These are phyloP conservation scores for Acropora tenuis DNA, from an alignment of 64 coral and sea anemone species.

Conservation along the genomic window DNA sequence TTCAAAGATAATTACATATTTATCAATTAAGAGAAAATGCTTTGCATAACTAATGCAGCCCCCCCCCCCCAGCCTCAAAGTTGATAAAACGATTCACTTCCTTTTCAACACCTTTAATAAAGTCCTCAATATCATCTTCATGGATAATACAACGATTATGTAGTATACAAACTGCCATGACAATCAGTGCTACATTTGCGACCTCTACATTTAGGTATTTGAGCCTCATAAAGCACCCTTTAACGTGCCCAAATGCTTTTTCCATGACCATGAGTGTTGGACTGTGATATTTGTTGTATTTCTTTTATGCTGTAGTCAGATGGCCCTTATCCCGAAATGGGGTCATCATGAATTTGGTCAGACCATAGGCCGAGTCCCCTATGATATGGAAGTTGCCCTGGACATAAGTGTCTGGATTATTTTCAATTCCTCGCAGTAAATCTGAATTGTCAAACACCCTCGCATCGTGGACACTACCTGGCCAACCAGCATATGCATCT, in stretches of 20 bases:
- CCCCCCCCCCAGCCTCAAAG: neutral
- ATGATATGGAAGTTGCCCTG: slow-evolving; percentile 47
- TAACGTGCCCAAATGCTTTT: slow-evolving; percentile 26
- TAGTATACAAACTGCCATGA: slow-evolving; percentile 32
- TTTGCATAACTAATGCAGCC: neutral
- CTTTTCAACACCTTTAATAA: slow-evolving; percentile 22
- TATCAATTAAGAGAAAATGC: neutral
- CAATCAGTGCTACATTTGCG: slow-evolving; percentile 19
- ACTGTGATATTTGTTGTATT: slow-evolving; percentile 41
- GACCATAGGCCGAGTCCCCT: slow-evolving; percentile 1
- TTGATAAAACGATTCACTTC: neutral
- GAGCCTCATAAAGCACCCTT: slow-evolving; percentile 31
- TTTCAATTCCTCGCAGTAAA: slow-evolving; percentile 26
- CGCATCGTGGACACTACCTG: slow-evolving; percentile 27
- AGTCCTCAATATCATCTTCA: slow-evolving; percentile 50
- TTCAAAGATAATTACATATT: neutral
- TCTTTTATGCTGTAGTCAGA: slow-evolving; percentile 6
- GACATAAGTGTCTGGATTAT: slow-evolving; percentile 24
- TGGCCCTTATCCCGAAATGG: slow-evolving; percentile 32
- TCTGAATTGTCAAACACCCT: slow-evolving; percentile 31
- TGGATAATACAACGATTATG: slow-evolving; percentile 43
- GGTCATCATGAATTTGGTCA: slow-evolving; percentile 9
- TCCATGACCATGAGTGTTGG: slow-evolving; percentile 29
- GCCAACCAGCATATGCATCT: slow-evolving; percentile 45
- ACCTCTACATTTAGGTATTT: slow-evolving; percentile 37